These are phyloP conservation scores for Atrichornis clamosus DNA, from an alignment of 2,113 vertebrate species.

Conservation along the genomic window DNA sequence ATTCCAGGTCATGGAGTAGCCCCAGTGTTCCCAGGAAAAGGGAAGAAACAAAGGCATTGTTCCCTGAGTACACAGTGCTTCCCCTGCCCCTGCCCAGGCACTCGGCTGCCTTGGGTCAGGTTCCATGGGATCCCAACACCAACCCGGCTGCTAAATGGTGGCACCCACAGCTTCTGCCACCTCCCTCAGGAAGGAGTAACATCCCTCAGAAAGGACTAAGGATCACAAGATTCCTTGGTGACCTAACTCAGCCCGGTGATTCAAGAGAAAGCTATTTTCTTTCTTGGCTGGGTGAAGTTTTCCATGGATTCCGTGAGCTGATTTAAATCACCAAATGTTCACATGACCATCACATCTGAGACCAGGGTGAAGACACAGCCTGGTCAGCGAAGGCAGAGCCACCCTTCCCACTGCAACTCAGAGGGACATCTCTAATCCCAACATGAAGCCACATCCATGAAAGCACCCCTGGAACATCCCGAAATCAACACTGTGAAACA, in stretches of 20 bases:
- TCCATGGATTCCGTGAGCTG: neutral
- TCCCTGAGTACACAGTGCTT: neutral
- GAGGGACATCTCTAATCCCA: neutral
- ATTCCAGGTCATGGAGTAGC: neutral
- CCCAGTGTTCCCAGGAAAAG: neutral
- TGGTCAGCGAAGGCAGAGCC: neutral
- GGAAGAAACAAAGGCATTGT: neutral
- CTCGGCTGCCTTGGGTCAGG: neutral
- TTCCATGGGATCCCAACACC: neutral
- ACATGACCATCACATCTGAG: neutral
- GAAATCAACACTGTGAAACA: neutral
- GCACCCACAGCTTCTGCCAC: neutral
- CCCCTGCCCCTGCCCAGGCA: neutral
- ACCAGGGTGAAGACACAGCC: neutral
- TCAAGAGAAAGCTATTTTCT: neutral
- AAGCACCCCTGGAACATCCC: accelerated
- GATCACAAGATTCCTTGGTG: neutral
- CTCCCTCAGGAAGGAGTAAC: neutral
- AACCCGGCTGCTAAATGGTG: accelerated
- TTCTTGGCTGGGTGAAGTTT: neutral
- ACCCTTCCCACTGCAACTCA: neutral
- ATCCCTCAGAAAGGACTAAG: neutral
- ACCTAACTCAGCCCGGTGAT: neutral
- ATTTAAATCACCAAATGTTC: neutral
- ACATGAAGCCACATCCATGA: neutral